These are phyloP conservation scores for Zoanthus sansibaricus DNA, from an alignment of 92 coral and sea anemone genomes.

Conservation along the genomic window DNA sequence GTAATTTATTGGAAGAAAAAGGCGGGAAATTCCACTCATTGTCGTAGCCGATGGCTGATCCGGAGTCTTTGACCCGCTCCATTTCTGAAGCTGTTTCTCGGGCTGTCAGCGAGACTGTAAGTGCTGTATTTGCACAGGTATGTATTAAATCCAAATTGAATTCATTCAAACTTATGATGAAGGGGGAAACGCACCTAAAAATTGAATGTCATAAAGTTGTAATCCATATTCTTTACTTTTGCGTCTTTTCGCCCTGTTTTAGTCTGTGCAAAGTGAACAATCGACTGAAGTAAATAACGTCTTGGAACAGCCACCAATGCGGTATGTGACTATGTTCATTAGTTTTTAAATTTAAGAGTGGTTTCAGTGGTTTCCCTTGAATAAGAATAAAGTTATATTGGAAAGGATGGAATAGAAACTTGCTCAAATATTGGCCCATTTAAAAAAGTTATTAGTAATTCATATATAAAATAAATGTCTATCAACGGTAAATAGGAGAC, in stretches of 20 bases:
- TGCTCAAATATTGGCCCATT: not conserved
- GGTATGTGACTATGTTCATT: conserved; percentile 5
- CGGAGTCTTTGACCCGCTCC: conserved; percentile 44
- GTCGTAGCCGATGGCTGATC: conserved; percentile 43
- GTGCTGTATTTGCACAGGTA: conserved; percentile 37
- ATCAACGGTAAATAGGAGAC: not conserved
- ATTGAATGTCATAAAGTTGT: not conserved
- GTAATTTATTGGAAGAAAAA: conserved; percentile 41
- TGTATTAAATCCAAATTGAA: conserved; percentile 27
- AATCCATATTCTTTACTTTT: not conserved
- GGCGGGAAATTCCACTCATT: conserved; percentile 30
- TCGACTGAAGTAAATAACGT: not conserved
- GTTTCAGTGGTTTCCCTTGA: not conserved
- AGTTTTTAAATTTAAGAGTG: not conserved
- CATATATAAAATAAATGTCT: not conserved
- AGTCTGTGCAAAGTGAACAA: conserved; percentile 4
- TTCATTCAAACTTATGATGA: conserved; percentile 33
- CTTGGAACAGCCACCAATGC: conserved; percentile 6
- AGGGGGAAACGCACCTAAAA: conserved; percentile 11
- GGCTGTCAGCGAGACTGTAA: conserved; percentile 1
- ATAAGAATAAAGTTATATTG: not conserved
- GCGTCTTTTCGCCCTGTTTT: not conserved
- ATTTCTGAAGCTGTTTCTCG: conserved; percentile 51
- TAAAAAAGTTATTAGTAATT: not conserved
- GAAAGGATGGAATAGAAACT: not conserved